Evolutionary conservation across 2,797 vertebrate species (phyloP).

Genomic region (Ceyx erithaca): DNA sequence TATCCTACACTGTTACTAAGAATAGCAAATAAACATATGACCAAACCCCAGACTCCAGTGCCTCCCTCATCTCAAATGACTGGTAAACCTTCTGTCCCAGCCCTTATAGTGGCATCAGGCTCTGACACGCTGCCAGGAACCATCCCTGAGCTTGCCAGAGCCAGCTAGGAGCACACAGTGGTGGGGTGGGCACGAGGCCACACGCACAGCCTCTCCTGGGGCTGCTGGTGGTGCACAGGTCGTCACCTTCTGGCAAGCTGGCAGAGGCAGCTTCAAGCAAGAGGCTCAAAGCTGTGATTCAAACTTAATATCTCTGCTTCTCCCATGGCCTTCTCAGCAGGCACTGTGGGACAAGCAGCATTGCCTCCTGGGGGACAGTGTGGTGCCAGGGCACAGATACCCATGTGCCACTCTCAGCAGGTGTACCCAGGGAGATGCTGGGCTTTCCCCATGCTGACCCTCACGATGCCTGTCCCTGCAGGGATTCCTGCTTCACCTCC

Average conservation of each 20-base stretch:
- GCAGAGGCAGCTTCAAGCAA: too few relatives aligned
- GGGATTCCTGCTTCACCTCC: not conserved
- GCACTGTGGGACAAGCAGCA: fast-evolving
- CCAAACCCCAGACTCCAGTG: not conserved
- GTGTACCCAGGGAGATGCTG: fast-evolving
- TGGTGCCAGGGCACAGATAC: fast-evolving
- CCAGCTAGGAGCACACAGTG: fast-evolving
- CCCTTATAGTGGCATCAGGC: not conserved
- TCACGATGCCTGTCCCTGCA: fast-evolving
- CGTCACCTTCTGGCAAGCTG: too few relatives aligned
- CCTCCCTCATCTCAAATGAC: not conserved
- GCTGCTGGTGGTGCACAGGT: not conserved
- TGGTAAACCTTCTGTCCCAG: not conserved
- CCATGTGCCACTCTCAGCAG: fast-evolving
- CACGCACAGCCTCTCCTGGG: fast-evolving
- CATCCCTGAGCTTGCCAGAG: not conserved
- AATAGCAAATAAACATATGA: not conserved
- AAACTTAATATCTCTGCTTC: not conserved
- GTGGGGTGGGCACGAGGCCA: fast-evolving
- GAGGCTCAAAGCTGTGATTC: not conserved
- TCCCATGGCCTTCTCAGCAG: fast-evolving
- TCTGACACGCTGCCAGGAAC: not conserved
- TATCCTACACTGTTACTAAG: not conserved
- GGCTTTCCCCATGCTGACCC: not conserved
- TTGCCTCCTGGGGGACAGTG: fast-evolving